These are phyloP conservation scores for Drosophila fungiperda DNA, from an alignment of 2,888 invertebrate genomes.

Conservation along the genomic window DNA sequence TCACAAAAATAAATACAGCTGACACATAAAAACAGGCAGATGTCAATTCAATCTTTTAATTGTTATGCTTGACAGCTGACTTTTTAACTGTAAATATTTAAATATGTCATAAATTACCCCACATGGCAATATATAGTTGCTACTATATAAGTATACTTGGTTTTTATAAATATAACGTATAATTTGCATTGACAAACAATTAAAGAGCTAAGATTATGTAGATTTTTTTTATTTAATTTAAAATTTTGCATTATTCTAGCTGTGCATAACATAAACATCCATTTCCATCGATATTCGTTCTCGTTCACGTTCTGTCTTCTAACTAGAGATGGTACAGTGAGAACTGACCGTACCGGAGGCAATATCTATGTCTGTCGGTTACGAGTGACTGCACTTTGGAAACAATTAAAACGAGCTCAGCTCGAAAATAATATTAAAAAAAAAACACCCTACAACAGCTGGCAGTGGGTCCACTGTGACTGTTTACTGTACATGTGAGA, in stretches of 20 bases:
- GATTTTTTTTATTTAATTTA: neutral
- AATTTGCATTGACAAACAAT: neutral
- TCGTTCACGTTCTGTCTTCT: neutral
- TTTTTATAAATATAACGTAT: neutral
- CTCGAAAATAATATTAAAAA: slow-evolving; percentile 35
- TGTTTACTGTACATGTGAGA: slow-evolving; percentile 35
- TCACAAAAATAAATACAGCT: slow-evolving; percentile 5
- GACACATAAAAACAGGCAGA: slow-evolving; percentile 24
- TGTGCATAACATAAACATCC: slow-evolving; percentile 9
- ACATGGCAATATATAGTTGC: neutral
- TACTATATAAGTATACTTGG: neutral
- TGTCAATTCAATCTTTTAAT: slow-evolving; percentile 5
- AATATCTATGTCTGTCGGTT: slow-evolving; percentile 44
- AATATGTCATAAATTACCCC: slow-evolving; percentile 1
- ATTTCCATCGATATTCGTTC: slow-evolving; percentile 6
- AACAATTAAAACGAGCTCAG: slow-evolving; percentile 60
- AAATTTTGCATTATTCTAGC: neutral
- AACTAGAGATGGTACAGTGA: slow-evolving; percentile 13
- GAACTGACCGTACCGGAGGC: slow-evolving; percentile 3
- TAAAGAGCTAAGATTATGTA: neutral
- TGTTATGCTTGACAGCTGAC: slow-evolving; percentile 9
- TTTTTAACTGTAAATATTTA: neutral
- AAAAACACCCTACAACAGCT: slow-evolving; percentile 44
- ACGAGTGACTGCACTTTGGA: slow-evolving; percentile 72
- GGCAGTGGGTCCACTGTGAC: slow-evolving; percentile 35